Evolutionary conservation across 2,113 vertebrate species (phyloP).

Genomic region (human): GRCh38 chr4:18127001-18127500

Average conservation of each 20-base stretch:
- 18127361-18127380: conserved; percentile 11
- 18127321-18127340: neutral
- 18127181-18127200: neutral
- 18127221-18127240: neutral
- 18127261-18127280: neutral
- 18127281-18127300: neutral
- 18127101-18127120: neutral
- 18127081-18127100: neutral
- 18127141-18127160: conserved; percentile 30
- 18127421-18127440: neutral
- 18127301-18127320: neutral
- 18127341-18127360: neutral
- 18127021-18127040: neutral
- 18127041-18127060: neutral
- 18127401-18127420: neutral
- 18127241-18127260: neutral
- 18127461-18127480: neutral
- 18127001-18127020: conserved; percentile 44
- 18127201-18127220: neutral
- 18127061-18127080: neutral
- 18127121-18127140: neutral
- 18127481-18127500: neutral
- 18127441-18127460: neutral
- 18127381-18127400: neutral
- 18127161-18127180: neutral